Conservation (phyloP, 2,113 vertebrate genomes). For the Telmatochromis sp. region DNA sequence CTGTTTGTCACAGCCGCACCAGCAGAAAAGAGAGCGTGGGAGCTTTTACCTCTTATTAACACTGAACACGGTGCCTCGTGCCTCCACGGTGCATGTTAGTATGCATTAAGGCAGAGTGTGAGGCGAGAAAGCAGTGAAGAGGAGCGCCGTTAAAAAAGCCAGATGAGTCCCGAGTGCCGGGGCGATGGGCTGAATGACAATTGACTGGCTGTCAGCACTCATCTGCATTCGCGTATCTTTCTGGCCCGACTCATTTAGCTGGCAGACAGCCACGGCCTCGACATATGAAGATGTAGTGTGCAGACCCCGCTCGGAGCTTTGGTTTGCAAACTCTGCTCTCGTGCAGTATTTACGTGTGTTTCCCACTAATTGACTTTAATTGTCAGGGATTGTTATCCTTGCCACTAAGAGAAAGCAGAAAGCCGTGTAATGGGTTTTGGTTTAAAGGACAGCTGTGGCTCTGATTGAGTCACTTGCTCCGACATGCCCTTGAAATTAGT, state of each 20-base stretch:
- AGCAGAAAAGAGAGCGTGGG: not conserved
- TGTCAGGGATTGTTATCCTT: constrained; percentile 52
- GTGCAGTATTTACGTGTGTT: constrained; percentile 58
- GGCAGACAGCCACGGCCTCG: constrained; percentile 37
- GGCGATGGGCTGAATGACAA: constrained; percentile 60
- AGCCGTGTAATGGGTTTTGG: constrained; percentile 30
- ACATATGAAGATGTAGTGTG: constrained; percentile 53
- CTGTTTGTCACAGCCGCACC: constrained; percentile 1
- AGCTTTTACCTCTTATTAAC: constrained; percentile 37
- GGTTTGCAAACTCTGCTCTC: constrained; percentile 35
- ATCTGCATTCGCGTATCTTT: constrained; percentile 56
- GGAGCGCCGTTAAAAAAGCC: not conserved
- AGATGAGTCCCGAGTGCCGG: constrained; percentile 46
- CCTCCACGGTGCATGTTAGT: constrained; percentile 25
- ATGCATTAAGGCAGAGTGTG: constrained; percentile 43
- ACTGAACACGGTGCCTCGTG: constrained; percentile 15
- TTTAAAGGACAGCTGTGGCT: constrained; percentile 51
- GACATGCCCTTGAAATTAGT: constrained; percentile 43
- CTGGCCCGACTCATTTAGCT: constrained; percentile 37
- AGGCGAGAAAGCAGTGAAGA: constrained; percentile 26
- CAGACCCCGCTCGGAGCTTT: not conserved
- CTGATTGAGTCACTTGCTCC: constrained; percentile 23
- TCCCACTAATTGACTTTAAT: constrained; percentile 66
- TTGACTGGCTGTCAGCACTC: constrained; percentile 63
- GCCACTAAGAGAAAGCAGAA: constrained; percentile 21